These are phyloP conservation scores for Tanypteryx hageni DNA, from an alignment of 2,888 invertebrate species.

Conservation along the genomic window DNA sequence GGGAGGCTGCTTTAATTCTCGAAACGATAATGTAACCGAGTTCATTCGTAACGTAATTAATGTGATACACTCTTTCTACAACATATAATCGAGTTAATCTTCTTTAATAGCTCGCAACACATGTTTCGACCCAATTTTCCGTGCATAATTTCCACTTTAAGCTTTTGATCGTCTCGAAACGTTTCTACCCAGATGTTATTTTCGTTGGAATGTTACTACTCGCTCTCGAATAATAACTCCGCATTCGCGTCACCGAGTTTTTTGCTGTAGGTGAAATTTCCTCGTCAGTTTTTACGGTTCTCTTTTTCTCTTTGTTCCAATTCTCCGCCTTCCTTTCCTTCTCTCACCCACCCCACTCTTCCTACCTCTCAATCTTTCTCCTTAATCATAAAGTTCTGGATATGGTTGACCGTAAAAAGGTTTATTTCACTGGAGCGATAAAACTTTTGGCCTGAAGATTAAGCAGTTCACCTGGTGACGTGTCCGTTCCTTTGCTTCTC, in stretches of 20 bases:
- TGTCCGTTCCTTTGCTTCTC: neutral
- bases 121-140: neutral
- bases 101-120: neutral
- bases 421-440: constrained; percentile 33
- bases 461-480: constrained; percentile 25
- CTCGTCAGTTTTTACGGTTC: neutral
- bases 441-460: constrained; percentile 37
- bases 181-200: neutral
- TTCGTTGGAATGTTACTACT: neutral
- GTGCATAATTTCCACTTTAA: neutral
- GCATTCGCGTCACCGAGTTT: neutral
- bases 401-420: constrained; percentile 46
- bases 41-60: too few relatives aligned
- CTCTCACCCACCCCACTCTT: neutral
- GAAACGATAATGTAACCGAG: too few relatives aligned
- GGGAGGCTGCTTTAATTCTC: too few relatives aligned
- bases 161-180: neutral
- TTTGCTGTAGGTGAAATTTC: neutral
- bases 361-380: neutral
- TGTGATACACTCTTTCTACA: neutral
- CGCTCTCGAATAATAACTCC: neutral
- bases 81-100: neutral
- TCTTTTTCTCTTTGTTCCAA: neutral
- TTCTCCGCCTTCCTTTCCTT: neutral
- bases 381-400: constrained; percentile 43